phyloP scores from a whole-genome alignment of 2,113 vertebrate species.

The Enhydra lutris region DNA sequence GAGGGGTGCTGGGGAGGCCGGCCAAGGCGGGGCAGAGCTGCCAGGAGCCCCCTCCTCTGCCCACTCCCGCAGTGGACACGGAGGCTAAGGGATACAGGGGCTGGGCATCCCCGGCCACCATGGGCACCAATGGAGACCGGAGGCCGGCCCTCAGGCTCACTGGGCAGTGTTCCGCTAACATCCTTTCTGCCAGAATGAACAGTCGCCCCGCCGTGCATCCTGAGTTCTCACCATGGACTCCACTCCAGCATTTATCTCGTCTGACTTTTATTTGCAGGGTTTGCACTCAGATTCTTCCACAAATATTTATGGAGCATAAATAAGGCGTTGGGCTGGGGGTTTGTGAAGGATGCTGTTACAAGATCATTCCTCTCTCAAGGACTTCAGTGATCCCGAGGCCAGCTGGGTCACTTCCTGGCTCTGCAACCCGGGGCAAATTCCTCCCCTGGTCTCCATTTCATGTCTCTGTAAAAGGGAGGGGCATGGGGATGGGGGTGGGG shows the following conservation, averaged over 20 bases:
- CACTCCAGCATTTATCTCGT: background rate
- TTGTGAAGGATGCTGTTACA: background rate
- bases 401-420: background rate
- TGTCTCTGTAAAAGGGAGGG: background rate
- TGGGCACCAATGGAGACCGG: fast-evolving
- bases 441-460: background rate
- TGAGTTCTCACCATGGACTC: background rate
- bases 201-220: fast-evolving
- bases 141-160: background rate
- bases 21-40: background rate
- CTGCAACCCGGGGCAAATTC: background rate
- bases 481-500: background rate
- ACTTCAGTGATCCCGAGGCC: background rate
- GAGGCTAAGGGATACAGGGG: background rate
- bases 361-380: background rate
- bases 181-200: background rate
- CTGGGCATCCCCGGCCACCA: fast-evolving
- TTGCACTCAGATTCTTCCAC: background rate
- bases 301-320: background rate
- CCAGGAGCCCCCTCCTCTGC: too few species aligned
- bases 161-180: background rate
- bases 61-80: fast-evolving
- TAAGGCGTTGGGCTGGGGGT: background rate
- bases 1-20: background rate
- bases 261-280: background rate